Percentiles rank a stretch among this genome's conserved stretches.
These are phyloP conservation scores for Manis pentadactyla DNA, from an alignment of 2,797 vertebrate species.

Conservation along the genomic window DNA sequence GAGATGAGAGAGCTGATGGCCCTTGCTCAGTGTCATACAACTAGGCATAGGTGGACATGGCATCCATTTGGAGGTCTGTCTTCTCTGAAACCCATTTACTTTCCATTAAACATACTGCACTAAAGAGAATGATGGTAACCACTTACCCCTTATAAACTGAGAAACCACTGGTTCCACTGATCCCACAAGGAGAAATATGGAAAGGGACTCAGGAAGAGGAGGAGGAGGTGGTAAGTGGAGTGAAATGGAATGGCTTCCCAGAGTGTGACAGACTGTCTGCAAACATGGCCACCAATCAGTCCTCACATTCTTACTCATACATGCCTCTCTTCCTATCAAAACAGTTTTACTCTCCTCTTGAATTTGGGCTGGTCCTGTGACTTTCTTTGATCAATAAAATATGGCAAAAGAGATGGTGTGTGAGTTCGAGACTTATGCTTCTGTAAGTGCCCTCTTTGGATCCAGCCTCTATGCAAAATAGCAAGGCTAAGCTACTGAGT, in stretches of 20 bases:
- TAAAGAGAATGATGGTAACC: background rate
- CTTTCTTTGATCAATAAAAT: background rate
- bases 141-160: background rate
- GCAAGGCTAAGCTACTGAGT: background rate
- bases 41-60: background rate
- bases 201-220: background rate
- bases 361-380: background rate
- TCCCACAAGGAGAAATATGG: background rate
- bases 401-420: background rate
- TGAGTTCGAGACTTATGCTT: background rate
- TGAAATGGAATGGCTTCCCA: background rate
- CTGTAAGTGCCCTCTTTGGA: background rate
- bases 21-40: background rate
- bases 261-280: background rate
- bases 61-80: background rate
- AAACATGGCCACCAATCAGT: background rate
- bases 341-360: background rate
- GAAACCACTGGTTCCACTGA: background rate
- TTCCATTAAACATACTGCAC: background rate
- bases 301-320: background rate
- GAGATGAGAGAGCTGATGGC: background rate
- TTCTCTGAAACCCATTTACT: background rate
- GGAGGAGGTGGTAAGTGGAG: background rate
- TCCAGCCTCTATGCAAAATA: background rate
- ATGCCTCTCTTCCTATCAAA: background rate